Percentiles rank a stretch among this genome's conserved stretches.
Conservation (phyloP, 2,113 vertebrate species). For the Centropus bengalensis region DNA sequence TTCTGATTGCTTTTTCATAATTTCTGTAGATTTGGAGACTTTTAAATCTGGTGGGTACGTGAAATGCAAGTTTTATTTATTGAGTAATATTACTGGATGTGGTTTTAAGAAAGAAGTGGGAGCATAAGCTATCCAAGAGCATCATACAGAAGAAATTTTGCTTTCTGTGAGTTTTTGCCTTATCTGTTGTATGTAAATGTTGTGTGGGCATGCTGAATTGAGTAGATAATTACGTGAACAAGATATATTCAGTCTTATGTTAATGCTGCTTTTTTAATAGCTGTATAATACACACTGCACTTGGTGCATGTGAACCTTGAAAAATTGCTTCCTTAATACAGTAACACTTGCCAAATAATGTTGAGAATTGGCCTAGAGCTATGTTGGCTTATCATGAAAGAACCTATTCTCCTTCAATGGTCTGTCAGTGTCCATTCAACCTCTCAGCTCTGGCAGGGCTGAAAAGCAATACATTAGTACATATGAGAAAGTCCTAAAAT, state of each 20-base stretch:
- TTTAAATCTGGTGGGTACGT: background rate
- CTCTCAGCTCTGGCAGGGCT: background rate
- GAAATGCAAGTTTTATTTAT: background rate
- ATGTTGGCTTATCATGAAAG: background rate
- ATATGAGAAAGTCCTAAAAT: background rate
- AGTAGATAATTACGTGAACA: slow-evolving; percentile 9
- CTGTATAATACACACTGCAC: background rate
- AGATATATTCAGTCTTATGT: background rate
- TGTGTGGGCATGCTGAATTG: slow-evolving; percentile 7
- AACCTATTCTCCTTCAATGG: background rate
- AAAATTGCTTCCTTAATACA: slow-evolving; percentile 20
- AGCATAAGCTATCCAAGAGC: background rate
- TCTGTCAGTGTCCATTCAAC: slow-evolving; percentile 3
- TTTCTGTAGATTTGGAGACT: slow-evolving; percentile 28
- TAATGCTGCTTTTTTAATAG: slow-evolving; percentile 24
- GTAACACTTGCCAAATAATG: background rate
- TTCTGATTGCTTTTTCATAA: slow-evolving; percentile 28
- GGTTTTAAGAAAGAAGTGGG: background rate
- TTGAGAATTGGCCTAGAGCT: background rate
- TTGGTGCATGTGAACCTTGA: slow-evolving; percentile 27
- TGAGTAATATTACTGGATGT: background rate
- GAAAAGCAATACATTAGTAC: background rate
- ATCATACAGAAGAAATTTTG: background rate
- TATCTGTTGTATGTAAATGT: slow-evolving; percentile 15
- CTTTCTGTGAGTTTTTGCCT: background rate